A percentile compares a stretch with the other conserved stretches of the same genome.
phyloP scores from a whole-genome alignment of 2,113 vertebrate species.

The Sigmodon hispidus region DNA sequence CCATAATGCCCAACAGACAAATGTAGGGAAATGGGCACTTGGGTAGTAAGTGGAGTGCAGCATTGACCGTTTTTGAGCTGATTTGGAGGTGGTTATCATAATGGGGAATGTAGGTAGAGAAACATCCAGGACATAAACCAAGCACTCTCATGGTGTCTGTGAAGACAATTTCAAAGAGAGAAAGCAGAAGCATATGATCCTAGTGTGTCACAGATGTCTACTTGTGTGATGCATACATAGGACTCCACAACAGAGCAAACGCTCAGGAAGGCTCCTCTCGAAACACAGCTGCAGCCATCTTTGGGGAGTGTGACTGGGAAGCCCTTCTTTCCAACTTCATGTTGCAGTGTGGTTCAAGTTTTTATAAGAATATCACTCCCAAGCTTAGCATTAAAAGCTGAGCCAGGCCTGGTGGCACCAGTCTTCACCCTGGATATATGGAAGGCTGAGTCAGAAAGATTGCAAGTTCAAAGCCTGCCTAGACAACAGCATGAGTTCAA shows the following conservation, averaged over 20 bases:
- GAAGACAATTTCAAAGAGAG: background rate
- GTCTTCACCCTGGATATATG: background rate
- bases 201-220: background rate
- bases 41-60: background rate
- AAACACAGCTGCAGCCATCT: accelerated
- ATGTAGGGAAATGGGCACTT: background rate
- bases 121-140: background rate
- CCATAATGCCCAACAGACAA: background rate
- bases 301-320: accelerated
- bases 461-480: background rate
- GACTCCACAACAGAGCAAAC: too few relatives aligned
- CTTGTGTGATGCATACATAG: background rate
- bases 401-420: background rate
- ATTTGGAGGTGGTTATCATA: background rate
- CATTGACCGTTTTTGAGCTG: too few relatives aligned
- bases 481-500: background rate
- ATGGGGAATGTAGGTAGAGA: background rate
- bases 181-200: background rate
- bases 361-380: background rate
- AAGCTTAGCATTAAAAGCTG: background rate
- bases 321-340: background rate
- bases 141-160: background rate
- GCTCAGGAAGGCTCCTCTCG: background rate
- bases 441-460: background rate
- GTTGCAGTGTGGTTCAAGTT: background rate